phyloP scores from a whole-genome alignment of 2,113 vertebrate genomes.

The Ploceus nigricollis region DNA sequence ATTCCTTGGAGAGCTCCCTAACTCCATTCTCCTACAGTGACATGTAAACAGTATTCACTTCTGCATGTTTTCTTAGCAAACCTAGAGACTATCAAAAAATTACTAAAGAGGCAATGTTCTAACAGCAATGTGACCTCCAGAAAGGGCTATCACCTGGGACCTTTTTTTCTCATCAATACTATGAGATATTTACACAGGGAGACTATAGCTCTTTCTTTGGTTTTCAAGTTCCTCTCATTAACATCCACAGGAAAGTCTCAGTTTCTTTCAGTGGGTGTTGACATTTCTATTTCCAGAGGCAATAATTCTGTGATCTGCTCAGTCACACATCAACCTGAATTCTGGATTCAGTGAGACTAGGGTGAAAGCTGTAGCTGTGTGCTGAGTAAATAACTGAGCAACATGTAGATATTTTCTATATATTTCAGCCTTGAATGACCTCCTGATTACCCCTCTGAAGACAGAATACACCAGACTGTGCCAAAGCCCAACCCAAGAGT shows the following conservation, averaged over 20 bases:
- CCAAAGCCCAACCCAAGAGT: neutral
- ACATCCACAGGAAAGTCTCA: neutral
- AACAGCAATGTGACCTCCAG: neutral
- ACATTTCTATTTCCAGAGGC: neutral
- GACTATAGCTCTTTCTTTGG: neutral
- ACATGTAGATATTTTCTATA: neutral
- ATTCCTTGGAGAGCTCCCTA: neutral
- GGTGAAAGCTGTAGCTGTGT: neutral
- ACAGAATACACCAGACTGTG: neutral
- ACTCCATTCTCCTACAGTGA: neutral
- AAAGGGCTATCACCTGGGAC: neutral
- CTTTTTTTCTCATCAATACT: neutral
- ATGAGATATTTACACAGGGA: neutral
- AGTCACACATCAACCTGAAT: neutral
- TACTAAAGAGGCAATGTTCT: neutral
- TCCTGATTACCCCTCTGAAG: neutral
- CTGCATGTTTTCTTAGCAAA: neutral
- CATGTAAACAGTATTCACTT: neutral
- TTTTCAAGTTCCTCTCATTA: neutral
- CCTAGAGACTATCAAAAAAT: neutral
- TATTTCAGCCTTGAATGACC: neutral
- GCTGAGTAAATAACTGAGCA: neutral
- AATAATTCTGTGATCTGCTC: neutral
- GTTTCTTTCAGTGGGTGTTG: neutral
- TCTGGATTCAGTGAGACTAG: neutral